Evolutionary conservation across 2,797 vertebrate genomes (phyloP).

Genomic region (Tympanoctomys barrerae): DNA sequence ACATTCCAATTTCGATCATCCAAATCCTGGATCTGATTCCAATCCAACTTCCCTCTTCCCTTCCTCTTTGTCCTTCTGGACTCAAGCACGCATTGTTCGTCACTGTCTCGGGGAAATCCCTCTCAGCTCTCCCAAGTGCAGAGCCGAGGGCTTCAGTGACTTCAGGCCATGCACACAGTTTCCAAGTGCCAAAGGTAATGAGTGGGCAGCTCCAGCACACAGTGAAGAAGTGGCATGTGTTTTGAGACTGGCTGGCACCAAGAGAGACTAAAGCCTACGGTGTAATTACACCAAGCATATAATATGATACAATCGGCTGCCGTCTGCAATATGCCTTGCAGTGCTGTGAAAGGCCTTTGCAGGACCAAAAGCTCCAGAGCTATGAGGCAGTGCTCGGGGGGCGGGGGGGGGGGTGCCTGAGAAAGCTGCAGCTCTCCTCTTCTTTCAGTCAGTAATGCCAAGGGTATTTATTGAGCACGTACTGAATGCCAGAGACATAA

Average conservation of each 20-base stretch:
- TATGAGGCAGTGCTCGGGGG: neutral
- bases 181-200: conserved; percentile 40
- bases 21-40: no score
- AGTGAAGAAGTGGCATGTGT: conserved; percentile 5
- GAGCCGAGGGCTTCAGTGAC: neutral
- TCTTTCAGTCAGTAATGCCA: neutral
- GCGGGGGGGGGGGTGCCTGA: no score
- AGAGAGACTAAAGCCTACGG: conserved; percentile 68
- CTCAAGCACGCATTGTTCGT: neutral
- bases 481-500: neutral
- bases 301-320: conserved; percentile 63
- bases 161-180: neutral
- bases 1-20: neutral
- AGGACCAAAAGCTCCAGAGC: conserved; percentile 8
- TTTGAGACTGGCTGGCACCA: conserved; percentile 79
- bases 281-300: conserved; percentile 75
- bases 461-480: neutral
- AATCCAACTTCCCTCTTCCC: neutral
- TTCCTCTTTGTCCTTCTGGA: neutral
- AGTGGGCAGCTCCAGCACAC: conserved; percentile 14
- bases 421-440: neutral
- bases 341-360: conserved; percentile 35
- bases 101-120: neutral
- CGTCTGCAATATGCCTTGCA: conserved; percentile 66
- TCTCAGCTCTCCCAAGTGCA: neutral